These are phyloP conservation scores for Lasioglossum marginatum DNA, from an alignment of 2,888 invertebrate species.

Conservation along the genomic window DNA sequence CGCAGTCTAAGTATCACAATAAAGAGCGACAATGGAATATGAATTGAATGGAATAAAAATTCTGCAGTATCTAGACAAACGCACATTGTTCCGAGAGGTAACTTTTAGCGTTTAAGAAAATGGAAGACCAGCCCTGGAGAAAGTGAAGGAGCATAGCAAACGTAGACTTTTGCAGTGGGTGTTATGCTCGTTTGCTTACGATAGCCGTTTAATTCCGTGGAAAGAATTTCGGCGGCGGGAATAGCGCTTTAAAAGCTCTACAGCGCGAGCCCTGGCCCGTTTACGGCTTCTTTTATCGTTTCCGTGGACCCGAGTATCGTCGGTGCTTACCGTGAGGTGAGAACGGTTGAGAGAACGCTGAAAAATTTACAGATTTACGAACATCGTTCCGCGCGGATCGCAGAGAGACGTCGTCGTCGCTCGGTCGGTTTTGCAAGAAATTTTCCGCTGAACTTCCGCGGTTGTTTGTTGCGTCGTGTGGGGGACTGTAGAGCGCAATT, in stretches of 20 bases:
- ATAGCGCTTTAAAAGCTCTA: conserved; percentile 13
- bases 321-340: neutral
- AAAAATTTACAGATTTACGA: conserved; percentile 17
- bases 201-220: conserved; percentile 17
- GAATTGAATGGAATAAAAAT: neutral
- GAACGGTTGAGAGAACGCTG: neutral
- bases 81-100: neutral
- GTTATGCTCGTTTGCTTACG: conserved; percentile 24
- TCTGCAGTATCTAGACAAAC: neutral
- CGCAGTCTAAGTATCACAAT: too few species aligned
- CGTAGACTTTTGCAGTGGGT: neutral
- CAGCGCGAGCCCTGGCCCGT: neutral
- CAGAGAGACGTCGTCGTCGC: neutral
- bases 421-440: conserved; percentile 3
- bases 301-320: neutral
- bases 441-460: neutral
- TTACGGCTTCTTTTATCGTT: conserved; percentile 16
- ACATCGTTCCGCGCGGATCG: neutral
- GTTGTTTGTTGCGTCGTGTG: neutral
- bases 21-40: too few species aligned
- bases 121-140: neutral
- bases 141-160: neutral
- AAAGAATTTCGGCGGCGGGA: conserved; percentile 14
- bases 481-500: neutral
- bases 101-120: neutral